phyloP scores from a whole-genome alignment of 2,797 vertebrate genomes.

The Pangasius mekongensis region DNA sequence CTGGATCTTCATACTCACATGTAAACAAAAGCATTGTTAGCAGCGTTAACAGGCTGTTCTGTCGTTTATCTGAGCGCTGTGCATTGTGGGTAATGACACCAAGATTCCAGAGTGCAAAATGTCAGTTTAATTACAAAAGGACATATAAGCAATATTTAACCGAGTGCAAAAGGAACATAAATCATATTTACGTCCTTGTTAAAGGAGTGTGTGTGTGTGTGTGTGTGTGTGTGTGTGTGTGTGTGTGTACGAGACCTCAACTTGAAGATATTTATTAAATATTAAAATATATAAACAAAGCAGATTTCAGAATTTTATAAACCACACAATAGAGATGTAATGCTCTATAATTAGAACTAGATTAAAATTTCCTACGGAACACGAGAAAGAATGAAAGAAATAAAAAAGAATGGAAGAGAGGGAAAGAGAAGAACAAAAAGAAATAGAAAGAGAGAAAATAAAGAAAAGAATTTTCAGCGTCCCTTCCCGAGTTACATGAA shows the following conservation, averaged over 20 bases:
- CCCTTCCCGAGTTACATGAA: too few species aligned
- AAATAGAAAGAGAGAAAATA: too few species aligned
- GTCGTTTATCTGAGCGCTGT: neutral
- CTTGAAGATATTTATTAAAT: neutral
- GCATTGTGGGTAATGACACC: neutral
- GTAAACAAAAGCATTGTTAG: constrained; percentile 27
- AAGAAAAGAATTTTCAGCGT: too few species aligned
- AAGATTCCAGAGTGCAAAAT: neutral
- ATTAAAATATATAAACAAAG: neutral
- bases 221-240: constrained; percentile 5
- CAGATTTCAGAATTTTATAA: neutral
- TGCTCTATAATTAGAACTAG: too few species aligned
- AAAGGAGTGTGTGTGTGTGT: neutral
- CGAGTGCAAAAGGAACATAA: neutral
- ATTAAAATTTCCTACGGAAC: neutral
- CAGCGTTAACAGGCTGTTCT: neutral
- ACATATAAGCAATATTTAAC: constrained; percentile 3
- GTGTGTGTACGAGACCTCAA: neutral
- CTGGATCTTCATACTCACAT: constrained; percentile 5
- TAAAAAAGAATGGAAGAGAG: too few species aligned
- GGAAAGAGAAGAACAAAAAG: too few species aligned
- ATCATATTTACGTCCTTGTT: neutral
- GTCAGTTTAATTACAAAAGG: constrained; percentile 2
- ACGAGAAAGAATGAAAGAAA: neutral
- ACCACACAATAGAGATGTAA: too few species aligned